Evolutionary conservation across 2,113 vertebrate species (phyloP).

Genomic region (Morone saxatilis): DNA sequence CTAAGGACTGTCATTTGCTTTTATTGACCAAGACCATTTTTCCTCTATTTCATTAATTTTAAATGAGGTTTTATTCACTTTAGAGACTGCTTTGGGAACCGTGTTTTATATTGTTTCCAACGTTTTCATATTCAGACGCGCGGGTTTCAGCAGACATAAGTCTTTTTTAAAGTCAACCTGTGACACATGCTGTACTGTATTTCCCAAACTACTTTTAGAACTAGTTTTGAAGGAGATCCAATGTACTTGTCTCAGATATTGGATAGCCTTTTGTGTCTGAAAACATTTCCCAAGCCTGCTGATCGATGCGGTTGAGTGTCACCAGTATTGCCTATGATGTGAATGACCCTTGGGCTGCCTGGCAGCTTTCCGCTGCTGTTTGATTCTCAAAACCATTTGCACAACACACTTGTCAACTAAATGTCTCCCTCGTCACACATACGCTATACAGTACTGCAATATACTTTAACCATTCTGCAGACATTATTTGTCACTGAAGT

Average conservation of each 20-base stretch:
- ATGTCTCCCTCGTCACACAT: constrained; percentile 34
- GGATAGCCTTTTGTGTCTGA: constrained; percentile 29
- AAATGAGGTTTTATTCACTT: constrained; percentile 73
- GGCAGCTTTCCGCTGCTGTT: constrained; percentile 36
- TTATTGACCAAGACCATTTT: constrained; percentile 71
- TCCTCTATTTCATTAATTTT: constrained; percentile 76
- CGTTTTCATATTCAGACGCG: constrained; percentile 50
- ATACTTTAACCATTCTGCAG: neutral
- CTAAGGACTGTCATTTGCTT: constrained; percentile 67
- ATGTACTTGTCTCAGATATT: constrained; percentile 44
- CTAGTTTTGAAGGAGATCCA: constrained; percentile 24
- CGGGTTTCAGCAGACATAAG: constrained; percentile 30
- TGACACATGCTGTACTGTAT: constrained; percentile 34
- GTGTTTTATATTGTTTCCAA: constrained; percentile 59
- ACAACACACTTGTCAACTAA: constrained; percentile 33
- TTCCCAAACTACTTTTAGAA: constrained; percentile 55
- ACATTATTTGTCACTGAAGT: neutral
- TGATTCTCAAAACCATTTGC: constrained; percentile 37
- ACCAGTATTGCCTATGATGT: constrained; percentile 20
- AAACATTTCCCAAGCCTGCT: constrained; percentile 44
- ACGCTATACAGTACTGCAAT: neutral
- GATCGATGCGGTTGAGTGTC: constrained; percentile 48
- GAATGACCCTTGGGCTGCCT: constrained; percentile 42
- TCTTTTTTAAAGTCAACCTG: constrained; percentile 59
- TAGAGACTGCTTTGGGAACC: constrained; percentile 58